Base-by-base conservation (phyloP, 2,888 invertebrate genomes). In the Diloba caeruleocephala region DNA sequence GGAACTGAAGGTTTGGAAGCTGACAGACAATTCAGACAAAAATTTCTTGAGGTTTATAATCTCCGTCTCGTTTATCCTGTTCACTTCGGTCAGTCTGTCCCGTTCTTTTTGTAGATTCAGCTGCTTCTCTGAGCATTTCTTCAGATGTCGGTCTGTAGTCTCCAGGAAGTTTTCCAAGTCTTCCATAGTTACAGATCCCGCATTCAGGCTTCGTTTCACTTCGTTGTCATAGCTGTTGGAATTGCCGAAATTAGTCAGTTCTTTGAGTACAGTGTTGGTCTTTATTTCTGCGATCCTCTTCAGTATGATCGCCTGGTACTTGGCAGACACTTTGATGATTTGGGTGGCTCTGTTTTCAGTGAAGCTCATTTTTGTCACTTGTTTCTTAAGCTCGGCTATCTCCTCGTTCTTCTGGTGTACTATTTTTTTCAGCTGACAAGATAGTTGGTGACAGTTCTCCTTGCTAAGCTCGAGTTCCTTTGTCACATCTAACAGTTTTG, bases 121-220 rank as follows among this genome's bases (percentile, higher is more conserved):
- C 60, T 91, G 91, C 57, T 85, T 90, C 26, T 92, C 93, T 0
- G 89, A 79, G 60, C 90, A 92, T 23, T 87, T 81, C 44, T 80
- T 84, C 10, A 92, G 54, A 58, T 91, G 92, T 62, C 81, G 83
- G 45, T 93, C 93, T 0, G 91, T 92, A 0, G 91, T 92, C 58
- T 93, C 93, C 29, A 93, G 66, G 77, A 92, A 93, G 69, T 88
- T 89, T 63, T 93, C 93, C 10, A 93, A 71, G 43, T 92, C 92
- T 53, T 92, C 91, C 88, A 92, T 90, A 0, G 92, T 92, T 4
- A 93, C 79, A 0, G 87, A 76, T 4, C 90, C 92, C 0, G 87
- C 83, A 46, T 71, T 85, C 8, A 91, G 57, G 31, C 85, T 84
- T 3, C 89, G 82, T 43, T 86, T 77, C 6, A 90, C 53, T 3